Conservation (phyloP, 2,888 invertebrate species). For the Drosophila anomalata region DNA sequence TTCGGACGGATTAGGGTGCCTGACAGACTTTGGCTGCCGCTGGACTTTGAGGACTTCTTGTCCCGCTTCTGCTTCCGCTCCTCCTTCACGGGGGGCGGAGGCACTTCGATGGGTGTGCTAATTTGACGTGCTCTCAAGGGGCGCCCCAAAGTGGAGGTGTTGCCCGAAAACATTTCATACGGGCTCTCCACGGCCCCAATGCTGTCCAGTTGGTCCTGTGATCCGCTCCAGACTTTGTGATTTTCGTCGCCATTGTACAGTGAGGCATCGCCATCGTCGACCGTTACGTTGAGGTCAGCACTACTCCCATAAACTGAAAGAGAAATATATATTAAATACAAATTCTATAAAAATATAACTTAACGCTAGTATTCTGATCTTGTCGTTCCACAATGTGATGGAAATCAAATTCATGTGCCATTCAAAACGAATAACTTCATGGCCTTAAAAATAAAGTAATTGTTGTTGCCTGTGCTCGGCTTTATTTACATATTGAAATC, state of each 20-base stretch:
- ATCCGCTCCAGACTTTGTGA: slow-evolving; percentile 96
- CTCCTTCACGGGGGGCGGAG: slow-evolving; percentile 91
- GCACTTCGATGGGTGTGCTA: slow-evolving; percentile 90
- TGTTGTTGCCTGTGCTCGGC: neutral
- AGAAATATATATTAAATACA: neutral
- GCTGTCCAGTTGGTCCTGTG: slow-evolving; percentile 88
- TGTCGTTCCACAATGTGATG: no score
- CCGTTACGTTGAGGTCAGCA: slow-evolving; percentile 84
- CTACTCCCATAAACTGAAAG: slow-evolving; percentile 84
- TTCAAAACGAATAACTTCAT: neutral
- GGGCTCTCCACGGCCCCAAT: slow-evolving; percentile 86
- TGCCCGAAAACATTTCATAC: slow-evolving; percentile 87
- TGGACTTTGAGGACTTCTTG: slow-evolving; percentile 83
- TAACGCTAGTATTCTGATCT: no score
- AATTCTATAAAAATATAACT: no score
- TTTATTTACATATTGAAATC: slow-evolving; percentile 7
- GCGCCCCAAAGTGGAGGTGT: slow-evolving; percentile 86
- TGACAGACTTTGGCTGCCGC: slow-evolving; percentile 83
- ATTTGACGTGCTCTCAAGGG: slow-evolving; percentile 92
- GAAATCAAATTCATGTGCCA: neutral
- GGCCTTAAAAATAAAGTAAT: neutral
- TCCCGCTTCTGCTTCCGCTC: slow-evolving; percentile 86
- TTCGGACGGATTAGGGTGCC: slow-evolving; percentile 84
- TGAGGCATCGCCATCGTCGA: slow-evolving; percentile 90
- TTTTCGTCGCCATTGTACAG: slow-evolving; percentile 96